Base-by-base conservation (phyloP, 2,113 vertebrate genomes). In the Misgurnus anguillicaudatus region DNA sequence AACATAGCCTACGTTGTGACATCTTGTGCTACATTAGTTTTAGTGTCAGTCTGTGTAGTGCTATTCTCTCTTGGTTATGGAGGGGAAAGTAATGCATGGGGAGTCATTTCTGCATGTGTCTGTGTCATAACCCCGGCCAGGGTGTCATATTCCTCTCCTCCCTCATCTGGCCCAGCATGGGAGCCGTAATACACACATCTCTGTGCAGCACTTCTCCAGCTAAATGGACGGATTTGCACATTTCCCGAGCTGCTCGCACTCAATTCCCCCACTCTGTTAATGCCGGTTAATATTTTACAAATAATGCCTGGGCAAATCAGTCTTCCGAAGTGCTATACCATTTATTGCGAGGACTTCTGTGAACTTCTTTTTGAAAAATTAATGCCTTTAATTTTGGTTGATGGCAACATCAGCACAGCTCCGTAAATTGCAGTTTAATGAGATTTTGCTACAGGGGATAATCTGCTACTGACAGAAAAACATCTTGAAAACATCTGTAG, bases 391-490 rank as follows among this genome's bases (percentile, higher is more conserved):
- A 99, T 99, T 99, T 98, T 97, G 95, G 95, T 98, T 98, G 97
- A 99, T 99, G 97, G 96, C 95, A 98, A 96, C 96, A 99, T 98
- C 97, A 98, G 95, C 93, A 94, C 93, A 94, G 96, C 96, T 98
- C 95, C 94, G 95, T 98, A 99, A 99, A 99, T 99, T 98, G 98
- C 96, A 95, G 94, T 99, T 99, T 99, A 99, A 99, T 99, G 98
- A 99, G 96, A 97, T 99, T 98, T 98, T 99, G 97, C 98, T 99
- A 99, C 97, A 97, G 98, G 98, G 98, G 97, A 99, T 99, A 99
- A 99, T 99, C 97, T 97, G 97, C 95, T 97, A 96, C 95, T 97
- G 97, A 97, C 96, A 98, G 94, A 96, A 95, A 95, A 97, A 97
- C 96, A 98, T 98, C 95, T 97, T 97, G 96, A 95, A 98, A 99